Evolutionary conservation across 2,113 vertebrate species (phyloP).

Genomic region (Candoia aspera): DNA sequence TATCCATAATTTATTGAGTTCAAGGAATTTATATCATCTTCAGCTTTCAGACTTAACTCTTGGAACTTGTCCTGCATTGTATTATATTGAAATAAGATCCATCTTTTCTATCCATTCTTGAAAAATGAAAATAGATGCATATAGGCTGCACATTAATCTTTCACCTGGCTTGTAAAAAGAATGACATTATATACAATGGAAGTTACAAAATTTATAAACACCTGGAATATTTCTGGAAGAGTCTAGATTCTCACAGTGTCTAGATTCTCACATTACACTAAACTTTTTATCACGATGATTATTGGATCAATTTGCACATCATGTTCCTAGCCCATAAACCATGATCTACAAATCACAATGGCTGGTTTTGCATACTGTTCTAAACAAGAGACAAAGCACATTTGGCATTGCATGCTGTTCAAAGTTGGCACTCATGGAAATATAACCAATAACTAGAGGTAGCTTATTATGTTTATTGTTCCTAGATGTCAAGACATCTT

Average conservation of each 20-base stretch:
- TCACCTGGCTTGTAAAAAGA: neutral
- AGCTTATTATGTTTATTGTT: neutral
- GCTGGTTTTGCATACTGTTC: neutral
- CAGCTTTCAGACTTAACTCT: conserved; percentile 4
- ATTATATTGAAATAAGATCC: neutral
- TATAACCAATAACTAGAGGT: neutral
- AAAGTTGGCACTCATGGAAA: neutral
- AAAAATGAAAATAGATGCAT: neutral
- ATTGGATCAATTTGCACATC: neutral
- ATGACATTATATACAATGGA: neutral
- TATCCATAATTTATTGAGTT: neutral
- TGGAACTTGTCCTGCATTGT: neutral
- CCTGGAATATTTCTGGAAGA: neutral
- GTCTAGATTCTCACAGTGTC: neutral
- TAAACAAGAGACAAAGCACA: neutral
- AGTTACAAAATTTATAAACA: neutral
- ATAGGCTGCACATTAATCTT: neutral
- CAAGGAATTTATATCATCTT: neutral
- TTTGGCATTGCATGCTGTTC: neutral
- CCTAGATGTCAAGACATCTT: neutral
- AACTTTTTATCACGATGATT: neutral
- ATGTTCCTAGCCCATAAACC: neutral
- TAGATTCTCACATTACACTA: neutral
- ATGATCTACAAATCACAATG: neutral
- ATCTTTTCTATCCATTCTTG: neutral